Evolutionary conservation across 92 coral and sea anemone species (phyloP).

Genomic region (Montipora capitata): DNA sequence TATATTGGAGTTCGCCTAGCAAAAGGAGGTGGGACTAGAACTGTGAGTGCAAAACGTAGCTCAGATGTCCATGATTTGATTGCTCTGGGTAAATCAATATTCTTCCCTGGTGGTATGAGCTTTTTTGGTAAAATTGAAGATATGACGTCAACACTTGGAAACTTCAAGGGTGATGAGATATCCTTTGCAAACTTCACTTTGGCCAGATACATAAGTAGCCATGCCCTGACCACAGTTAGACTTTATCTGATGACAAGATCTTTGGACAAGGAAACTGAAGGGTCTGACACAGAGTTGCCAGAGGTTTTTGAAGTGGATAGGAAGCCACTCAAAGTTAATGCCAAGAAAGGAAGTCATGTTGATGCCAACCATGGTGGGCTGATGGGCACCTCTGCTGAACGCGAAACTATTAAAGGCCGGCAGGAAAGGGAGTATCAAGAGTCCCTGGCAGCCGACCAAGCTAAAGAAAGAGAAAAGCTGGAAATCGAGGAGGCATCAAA

Average conservation of each 20-base stretch:
- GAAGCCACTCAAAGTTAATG: constrained; percentile 18
- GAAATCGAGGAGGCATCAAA: constrained; percentile 21
- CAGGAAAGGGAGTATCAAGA: constrained; percentile 53
- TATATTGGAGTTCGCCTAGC: constrained; percentile 56
- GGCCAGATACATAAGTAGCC: constrained; percentile 43
- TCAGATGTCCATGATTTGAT: constrained; percentile 57
- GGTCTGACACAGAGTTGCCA: background rate
- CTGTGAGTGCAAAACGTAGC: constrained; percentile 35
- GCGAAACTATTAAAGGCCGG: constrained; percentile 40
- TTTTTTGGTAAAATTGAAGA: constrained; percentile 49
- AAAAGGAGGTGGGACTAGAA: constrained; percentile 71
- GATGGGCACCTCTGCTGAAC: constrained; percentile 57
- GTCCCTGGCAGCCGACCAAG: constrained; percentile 70
- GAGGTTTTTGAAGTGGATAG: background rate
- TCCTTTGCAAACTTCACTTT: constrained; percentile 34
- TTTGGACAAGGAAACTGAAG: constrained; percentile 8
- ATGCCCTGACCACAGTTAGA: constrained; percentile 69
- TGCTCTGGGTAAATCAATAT: constrained; percentile 43
- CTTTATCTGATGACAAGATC: constrained; percentile 69
- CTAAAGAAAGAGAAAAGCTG: constrained; percentile 48
- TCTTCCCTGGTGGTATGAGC: constrained; percentile 73
- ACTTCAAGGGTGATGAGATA: background rate
- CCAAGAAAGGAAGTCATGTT: constrained; percentile 6
- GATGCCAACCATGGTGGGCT: constrained; percentile 17
- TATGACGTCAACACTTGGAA: background rate